Percentiles rank a stretch among this genome's conserved stretches.
phyloP scores from a whole-genome alignment of 2,113 vertebrate genomes.

The Neogale vison region DNA sequence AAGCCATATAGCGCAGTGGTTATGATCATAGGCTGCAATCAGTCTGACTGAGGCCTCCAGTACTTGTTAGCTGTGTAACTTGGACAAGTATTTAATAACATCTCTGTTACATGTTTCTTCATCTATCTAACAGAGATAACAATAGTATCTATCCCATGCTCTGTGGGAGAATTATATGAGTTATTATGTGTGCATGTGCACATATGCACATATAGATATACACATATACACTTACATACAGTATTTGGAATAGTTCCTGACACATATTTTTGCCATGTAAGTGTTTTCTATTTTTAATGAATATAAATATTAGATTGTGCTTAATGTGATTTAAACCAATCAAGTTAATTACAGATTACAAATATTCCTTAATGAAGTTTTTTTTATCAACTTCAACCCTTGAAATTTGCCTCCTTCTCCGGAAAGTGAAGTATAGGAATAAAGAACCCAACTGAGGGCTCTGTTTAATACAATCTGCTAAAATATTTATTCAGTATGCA shows the following conservation, averaged over 20 bases:
- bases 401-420: not conserved
- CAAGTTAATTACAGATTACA: conserved; percentile 7
- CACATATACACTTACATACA: not conserved
- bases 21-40: not conserved
- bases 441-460: not conserved
- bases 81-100: conserved; percentile 9
- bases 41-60: not conserved
- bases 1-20: not conserved
- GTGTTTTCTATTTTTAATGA: not conserved
- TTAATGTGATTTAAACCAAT: not conserved
- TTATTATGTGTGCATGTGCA: not conserved
- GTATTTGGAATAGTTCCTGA: not conserved
- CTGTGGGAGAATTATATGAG: not conserved
- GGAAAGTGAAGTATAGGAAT: conserved; percentile 2
- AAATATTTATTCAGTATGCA: conserved; percentile 7
- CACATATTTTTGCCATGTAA: not conserved
- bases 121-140: conserved; percentile 1
- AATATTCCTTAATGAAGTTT: not conserved
- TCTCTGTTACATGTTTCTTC: not conserved
- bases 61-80: not conserved
- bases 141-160: not conserved
- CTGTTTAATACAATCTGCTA: conserved; percentile 17
- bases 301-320: not conserved
- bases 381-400: not conserved
- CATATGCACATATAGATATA: no score